Evolutionary conservation across 2,113 vertebrate genomes (phyloP).

Genomic region (Microtus ochrogaster): DNA sequence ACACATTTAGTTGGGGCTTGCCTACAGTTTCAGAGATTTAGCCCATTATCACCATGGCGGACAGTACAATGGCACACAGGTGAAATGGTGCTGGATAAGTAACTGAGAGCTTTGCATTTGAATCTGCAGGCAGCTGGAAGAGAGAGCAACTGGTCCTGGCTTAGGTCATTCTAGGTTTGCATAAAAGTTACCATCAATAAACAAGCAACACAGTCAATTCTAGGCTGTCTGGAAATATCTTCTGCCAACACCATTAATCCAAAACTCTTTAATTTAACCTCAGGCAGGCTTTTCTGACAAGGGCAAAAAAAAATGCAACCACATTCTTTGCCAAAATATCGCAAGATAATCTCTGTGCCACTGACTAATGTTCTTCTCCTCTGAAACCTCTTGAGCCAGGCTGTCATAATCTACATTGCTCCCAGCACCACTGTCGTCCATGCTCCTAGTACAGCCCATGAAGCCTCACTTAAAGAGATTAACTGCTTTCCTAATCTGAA

Average conservation of each 20-base stretch:
- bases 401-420: background rate
- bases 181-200: background rate
- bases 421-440: background rate
- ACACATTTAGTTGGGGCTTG: background rate
- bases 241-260: background rate
- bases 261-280: background rate
- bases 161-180: background rate
- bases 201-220: background rate
- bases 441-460: accelerated
- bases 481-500: background rate
- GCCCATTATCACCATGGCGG: background rate
- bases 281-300: background rate
- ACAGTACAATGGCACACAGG: background rate
- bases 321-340: background rate
- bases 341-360: background rate
- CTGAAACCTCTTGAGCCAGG: background rate
- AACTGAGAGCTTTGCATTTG: background rate
- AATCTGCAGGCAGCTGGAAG: background rate
- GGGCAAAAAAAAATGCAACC: background rate
- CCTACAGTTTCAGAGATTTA: background rate
- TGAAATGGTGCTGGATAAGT: background rate
- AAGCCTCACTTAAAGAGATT: background rate
- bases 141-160: background rate
- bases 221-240: background rate
- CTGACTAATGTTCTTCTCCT: background rate